phyloP scores from a whole-genome alignment of 2,888 invertebrate genomes.

The Drosophila neotestacea region DNA sequence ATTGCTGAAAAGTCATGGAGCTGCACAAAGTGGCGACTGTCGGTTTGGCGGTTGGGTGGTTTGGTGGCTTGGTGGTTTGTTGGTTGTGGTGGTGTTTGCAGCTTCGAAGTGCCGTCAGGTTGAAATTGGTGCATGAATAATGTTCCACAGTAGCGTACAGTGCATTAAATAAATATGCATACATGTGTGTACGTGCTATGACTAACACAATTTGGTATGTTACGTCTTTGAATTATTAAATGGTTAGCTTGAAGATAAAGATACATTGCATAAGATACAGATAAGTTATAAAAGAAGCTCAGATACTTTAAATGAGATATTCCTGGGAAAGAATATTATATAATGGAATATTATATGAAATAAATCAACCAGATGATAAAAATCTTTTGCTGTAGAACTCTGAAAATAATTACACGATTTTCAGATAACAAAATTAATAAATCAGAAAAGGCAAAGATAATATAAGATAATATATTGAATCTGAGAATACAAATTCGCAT shows the following conservation, averaged over 20 bases:
- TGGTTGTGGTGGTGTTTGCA: slow-evolving; percentile 3
- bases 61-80: neutral
- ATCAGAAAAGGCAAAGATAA: too few relatives aligned
- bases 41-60: slow-evolving; percentile 5
- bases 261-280: slow-evolving; percentile 1
- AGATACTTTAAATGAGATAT: slow-evolving; percentile 6
- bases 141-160: slow-evolving; percentile 39
- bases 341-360: neutral
- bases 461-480: too few relatives aligned
- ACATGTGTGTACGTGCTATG: slow-evolving; percentile 38
- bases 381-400: too few relatives aligned
- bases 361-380: neutral
- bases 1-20: slow-evolving; percentile 27
- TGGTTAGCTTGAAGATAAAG: slow-evolving; percentile 1
- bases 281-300: slow-evolving; percentile 12
- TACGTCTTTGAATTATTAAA: slow-evolving; percentile 17
- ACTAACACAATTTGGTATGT: slow-evolving; percentile 47
- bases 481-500: too few relatives aligned
- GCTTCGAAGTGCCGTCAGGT: slow-evolving; percentile 30
- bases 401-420: too few relatives aligned
- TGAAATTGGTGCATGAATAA: slow-evolving; percentile 61
- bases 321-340: neutral
- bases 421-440: too few relatives aligned
- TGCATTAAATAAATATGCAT: slow-evolving; percentile 57
- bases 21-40: slow-evolving; percentile 14